Base-by-base conservation (phyloP, 2,888 invertebrate genomes). In the Tigriopus californicus region DNA sequence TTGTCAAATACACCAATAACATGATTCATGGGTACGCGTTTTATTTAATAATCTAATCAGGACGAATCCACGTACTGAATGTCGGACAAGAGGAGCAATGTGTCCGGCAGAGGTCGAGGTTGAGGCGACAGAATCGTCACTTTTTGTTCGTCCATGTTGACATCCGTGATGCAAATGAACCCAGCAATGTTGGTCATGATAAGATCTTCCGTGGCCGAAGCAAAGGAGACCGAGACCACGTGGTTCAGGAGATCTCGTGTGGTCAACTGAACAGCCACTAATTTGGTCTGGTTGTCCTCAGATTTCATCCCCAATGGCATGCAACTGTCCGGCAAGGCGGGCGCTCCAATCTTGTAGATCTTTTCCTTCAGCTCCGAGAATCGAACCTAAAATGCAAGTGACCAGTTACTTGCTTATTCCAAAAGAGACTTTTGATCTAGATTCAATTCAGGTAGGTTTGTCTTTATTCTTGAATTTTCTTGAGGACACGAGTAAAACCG, bases 261-360 rank as follows among this genome's bases (percentile, higher is more conserved):
- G 11, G 22, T 55, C 33, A 1, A 60, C 62, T 42, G 18, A 15
- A 48, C 40, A 61, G 41, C 18, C 33, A 41, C 89, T 58, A 94
- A 75, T 74, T 90, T 90, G 0, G 90, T 91, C 60, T 71, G 68
- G 69, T 88, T 89, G 72, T 95, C 94, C 68, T 86, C 86, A 0
- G 80, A 73, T 67, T 87, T 88, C 90, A 94, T 94, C 55, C 95
- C 97, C 61, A 94, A 78, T 1, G 97, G 97, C 80, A 97, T 82
- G 70, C 94, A 92, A 1, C 94, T 94, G 67, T 88, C 90, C 0
- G 97, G 95, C 60, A 97, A 74, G 0, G 85, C 80, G 0, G 90
- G 89, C 0, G 92, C 91, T 12, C 94, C 92, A 67, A 95, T 88
- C 78, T 94, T 94, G 69, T 81, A 92, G 42, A 97, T 81, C 12